phyloP scores from a whole-genome alignment of 2,888 invertebrate species.

The Pseudococcus viburni region DNA sequence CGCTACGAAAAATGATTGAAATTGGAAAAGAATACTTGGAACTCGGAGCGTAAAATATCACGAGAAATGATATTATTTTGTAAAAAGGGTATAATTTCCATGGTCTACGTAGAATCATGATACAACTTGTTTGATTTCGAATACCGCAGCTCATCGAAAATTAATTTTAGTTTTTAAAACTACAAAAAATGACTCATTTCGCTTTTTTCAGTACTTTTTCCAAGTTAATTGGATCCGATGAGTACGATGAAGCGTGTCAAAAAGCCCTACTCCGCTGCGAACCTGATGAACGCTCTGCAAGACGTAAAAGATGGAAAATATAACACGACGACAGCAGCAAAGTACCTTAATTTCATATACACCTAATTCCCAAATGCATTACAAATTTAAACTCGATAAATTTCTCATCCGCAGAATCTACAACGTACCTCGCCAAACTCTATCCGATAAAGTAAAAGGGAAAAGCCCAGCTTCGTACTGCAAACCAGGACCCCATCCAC shows the following conservation, averaged over 20 bases:
- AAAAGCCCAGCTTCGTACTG: conserved; percentile 6
- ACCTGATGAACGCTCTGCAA: conserved; percentile 15
- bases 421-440: conserved; percentile 33
- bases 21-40: neutral
- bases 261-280: neutral
- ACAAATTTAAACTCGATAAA: neutral
- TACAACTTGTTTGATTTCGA: neutral
- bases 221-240: neutral
- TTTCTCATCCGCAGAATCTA: neutral
- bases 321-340: neutral
- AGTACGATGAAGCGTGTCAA: neutral
- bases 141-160: neutral
- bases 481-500: conserved; percentile 45
- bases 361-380: neutral
- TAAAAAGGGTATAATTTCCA: neutral
- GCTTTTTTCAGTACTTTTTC: neutral
- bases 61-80: neutral
- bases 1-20: neutral
- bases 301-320: conserved; percentile 45
- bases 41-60: neutral
- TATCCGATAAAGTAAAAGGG: conserved; percentile 33
- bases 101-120: neutral
- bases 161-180: neutral
- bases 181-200: too few relatives aligned
- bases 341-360: neutral